Percentiles rank a stretch among this genome's conserved stretches.
phyloP scores from a whole-genome alignment of 1,140 invertebrate genomes.

The Elysia chlorotica region DNA sequence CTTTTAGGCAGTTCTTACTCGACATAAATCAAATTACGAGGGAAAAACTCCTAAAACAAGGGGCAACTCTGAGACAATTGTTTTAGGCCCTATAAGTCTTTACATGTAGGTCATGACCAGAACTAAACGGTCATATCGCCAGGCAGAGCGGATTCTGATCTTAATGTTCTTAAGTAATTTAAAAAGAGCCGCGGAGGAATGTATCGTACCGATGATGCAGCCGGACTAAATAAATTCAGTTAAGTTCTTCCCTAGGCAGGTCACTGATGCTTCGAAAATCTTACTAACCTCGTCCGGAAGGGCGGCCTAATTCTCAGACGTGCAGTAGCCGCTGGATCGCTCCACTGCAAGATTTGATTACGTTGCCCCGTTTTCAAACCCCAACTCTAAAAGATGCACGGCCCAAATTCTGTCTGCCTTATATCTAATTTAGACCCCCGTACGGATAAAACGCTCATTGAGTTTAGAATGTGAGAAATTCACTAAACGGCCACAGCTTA shows the following conservation, averaged over 20 bases:
- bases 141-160: too few species aligned
- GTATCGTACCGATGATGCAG: conserved; percentile 12
- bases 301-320: conserved; percentile 20
- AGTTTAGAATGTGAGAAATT: conserved; percentile 35
- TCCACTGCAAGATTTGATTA: conserved; percentile 27
- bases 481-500: conserved; percentile 22
- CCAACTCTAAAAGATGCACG: conserved; percentile 26
- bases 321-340: conserved; percentile 7
- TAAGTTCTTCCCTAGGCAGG: conserved; percentile 21
- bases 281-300: conserved; percentile 19
- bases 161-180: too few species aligned
- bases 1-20: too few species aligned
- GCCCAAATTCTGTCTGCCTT: conserved; percentile 30
- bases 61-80: too few species aligned
- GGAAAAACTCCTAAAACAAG: too few species aligned
- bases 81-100: too few species aligned
- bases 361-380: too few species aligned
- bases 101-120: too few species aligned
- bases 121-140: too few species aligned
- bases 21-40: too few species aligned
- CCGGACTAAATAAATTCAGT: conserved; percentile 19
- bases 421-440: conserved; percentile 30
- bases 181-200: too few species aligned
- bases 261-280: conserved; percentile 5
- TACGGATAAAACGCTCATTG: conserved; percentile 28